phyloP scores from a whole-genome alignment of 23 tunicate species.

The Oikopleura dioica region DNA sequence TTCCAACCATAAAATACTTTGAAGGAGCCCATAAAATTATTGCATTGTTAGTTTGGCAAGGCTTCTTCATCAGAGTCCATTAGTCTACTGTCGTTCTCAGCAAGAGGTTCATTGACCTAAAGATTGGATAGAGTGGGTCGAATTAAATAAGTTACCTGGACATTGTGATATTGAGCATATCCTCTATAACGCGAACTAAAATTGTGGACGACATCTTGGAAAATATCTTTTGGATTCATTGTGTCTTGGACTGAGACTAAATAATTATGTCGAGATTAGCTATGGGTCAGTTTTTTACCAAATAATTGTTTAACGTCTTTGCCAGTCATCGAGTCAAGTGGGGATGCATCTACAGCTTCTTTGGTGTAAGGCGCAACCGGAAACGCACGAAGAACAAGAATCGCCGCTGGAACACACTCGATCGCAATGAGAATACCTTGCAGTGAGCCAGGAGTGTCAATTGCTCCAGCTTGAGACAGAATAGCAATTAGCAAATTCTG shows the following conservation, averaged over 20 bases:
- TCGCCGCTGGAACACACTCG: background rate
- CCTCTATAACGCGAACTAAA: constrained; percentile 36
- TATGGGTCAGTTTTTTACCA: background rate
- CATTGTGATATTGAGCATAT: constrained; percentile 32
- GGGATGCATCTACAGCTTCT: background rate
- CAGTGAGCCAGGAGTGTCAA: background rate
- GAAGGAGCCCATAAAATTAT: too few species aligned
- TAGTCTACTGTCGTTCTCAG: too few species aligned
- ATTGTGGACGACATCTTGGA: constrained; percentile 73
- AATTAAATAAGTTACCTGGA: background rate
- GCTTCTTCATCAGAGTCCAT: too few species aligned
- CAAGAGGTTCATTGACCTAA: too few species aligned
- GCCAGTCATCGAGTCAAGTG: background rate
- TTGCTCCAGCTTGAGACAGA: background rate
- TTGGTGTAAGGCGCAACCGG: background rate
- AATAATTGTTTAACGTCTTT: too few species aligned
- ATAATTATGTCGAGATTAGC: background rate
- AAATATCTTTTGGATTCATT: constrained; percentile 39
- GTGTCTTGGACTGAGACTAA: constrained; percentile 32
- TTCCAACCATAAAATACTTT: too few species aligned
- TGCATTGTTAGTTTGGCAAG: too few species aligned
- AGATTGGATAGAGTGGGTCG: too few species aligned
- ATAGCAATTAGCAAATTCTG: background rate
- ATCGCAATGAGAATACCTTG: background rate
- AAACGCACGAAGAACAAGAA: background rate